Conservation (phyloP, 2,888 invertebrate genomes). For the Pocota personata region DNA sequence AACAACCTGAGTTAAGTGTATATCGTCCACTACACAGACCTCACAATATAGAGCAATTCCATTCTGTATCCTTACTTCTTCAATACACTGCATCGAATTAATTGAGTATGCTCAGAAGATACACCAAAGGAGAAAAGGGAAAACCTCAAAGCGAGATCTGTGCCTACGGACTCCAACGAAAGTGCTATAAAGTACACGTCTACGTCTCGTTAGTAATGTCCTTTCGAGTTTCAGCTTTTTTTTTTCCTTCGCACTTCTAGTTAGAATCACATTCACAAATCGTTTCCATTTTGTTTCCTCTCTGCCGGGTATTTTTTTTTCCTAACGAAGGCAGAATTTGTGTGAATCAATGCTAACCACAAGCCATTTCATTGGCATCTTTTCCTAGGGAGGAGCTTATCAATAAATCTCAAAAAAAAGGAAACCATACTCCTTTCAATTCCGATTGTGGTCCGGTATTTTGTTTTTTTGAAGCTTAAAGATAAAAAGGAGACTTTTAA, state of each 20-base stretch:
- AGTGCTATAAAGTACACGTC: slow-evolving; percentile 54
- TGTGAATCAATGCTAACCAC: slow-evolving; percentile 44
- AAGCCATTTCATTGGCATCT: slow-evolving; percentile 33
- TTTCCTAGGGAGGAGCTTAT: slow-evolving; percentile 25
- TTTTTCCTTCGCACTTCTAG: not conserved
- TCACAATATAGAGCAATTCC: no score
- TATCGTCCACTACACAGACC: no score
- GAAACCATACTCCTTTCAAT: slow-evolving; percentile 33
- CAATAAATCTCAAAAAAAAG: slow-evolving; percentile 55
- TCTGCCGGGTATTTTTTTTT: not conserved
- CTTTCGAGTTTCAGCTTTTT: not conserved
- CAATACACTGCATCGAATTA: not conserved
- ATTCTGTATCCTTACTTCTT: not conserved
- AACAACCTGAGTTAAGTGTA: no score
- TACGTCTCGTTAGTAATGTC: slow-evolving; percentile 40
- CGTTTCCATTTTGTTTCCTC: not conserved
- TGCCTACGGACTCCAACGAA: slow-evolving; percentile 16
- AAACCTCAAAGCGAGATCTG: not conserved
- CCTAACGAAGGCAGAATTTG: slow-evolving; percentile 22
- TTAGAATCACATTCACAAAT: not conserved
- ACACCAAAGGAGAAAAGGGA: not conserved
- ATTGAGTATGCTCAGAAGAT: not conserved
- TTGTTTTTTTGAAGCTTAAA: not conserved
- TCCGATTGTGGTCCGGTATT: slow-evolving; percentile 35
- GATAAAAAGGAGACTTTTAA: not conserved